Evolutionary conservation across 2,113 vertebrate genomes (phyloP).

Genomic region (Globicephala melas): DNA sequence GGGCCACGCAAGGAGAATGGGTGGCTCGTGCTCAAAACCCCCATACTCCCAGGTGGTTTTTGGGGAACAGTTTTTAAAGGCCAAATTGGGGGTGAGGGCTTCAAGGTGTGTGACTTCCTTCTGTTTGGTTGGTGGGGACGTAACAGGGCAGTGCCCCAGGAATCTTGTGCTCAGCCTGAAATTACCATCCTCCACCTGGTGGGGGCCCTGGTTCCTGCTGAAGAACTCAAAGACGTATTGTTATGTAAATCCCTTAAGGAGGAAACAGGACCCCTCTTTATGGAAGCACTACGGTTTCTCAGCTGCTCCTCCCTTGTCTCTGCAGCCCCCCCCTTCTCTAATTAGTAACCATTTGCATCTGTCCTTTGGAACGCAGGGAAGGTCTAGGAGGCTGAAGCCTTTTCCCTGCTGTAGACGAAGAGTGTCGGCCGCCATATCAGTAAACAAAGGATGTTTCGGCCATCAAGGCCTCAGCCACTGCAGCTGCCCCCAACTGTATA

Average conservation of each 20-base stretch:
- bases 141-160: background rate
- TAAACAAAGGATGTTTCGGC: background rate
- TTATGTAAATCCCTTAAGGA: too few species aligned
- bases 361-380: background rate
- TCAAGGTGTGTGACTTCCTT: background rate
- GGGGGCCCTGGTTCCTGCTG: background rate
- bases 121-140: background rate
- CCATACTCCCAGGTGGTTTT: background rate
- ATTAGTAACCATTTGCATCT: background rate
- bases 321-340: background rate
- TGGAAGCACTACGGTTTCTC: background rate
- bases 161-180: background rate
- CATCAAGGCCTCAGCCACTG: background rate
- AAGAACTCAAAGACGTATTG: background rate
- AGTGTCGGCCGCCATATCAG: background rate
- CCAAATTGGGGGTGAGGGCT: background rate
- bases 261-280: background rate
- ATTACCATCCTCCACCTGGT: background rate
- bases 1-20: background rate
- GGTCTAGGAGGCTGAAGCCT: background rate
- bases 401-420: background rate
- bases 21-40: too few species aligned
- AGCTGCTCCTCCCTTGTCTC: background rate
- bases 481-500: background rate
- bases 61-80: background rate